A percentile compares a stretch with the other conserved stretches of the same genome.
These are phyloP conservation scores for Flexamia atlantica DNA, from an alignment of 2,888 invertebrate species.

Conservation along the genomic window DNA sequence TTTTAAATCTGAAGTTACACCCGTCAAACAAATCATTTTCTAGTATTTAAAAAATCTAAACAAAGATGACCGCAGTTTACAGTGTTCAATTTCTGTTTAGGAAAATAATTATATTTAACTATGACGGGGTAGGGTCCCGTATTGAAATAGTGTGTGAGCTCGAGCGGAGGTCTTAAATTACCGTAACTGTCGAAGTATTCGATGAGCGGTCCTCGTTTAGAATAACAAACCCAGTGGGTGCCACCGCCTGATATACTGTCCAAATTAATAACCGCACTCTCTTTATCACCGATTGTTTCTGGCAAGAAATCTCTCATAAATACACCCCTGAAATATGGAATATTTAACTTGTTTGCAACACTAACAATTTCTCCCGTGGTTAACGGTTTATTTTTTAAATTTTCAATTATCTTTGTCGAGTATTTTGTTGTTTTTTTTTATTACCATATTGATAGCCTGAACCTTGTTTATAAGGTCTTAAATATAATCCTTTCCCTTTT, in stretches of 20 bases:
- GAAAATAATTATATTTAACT: constrained; percentile 20
- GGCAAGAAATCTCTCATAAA: constrained; percentile 20
- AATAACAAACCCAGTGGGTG: constrained; percentile 15
- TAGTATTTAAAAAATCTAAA: background rate
- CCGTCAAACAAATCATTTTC: constrained; percentile 35
- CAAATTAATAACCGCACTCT: background rate
- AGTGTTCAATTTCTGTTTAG: background rate
- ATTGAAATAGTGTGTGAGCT: background rate
- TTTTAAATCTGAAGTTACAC: background rate
- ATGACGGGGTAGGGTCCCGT: background rate
- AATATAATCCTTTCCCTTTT: background rate
- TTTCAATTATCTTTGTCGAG: background rate
- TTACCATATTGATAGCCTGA: background rate
- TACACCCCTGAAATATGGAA: constrained; percentile 27
- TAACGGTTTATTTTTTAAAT: background rate
- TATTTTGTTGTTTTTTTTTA: constrained; percentile 3
- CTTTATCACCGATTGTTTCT: background rate
- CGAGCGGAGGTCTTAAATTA: background rate
- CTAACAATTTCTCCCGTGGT: background rate
- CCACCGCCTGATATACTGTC: background rate
- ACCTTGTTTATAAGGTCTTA: constrained; percentile 19
- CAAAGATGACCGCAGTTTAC: constrained; percentile 27
- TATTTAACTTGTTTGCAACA: background rate
- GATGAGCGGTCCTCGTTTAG: background rate
- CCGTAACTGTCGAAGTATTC: constrained; percentile 35